phyloP scores from a whole-genome alignment of 2,113 vertebrate species.

The Fulmarus glacialis region DNA sequence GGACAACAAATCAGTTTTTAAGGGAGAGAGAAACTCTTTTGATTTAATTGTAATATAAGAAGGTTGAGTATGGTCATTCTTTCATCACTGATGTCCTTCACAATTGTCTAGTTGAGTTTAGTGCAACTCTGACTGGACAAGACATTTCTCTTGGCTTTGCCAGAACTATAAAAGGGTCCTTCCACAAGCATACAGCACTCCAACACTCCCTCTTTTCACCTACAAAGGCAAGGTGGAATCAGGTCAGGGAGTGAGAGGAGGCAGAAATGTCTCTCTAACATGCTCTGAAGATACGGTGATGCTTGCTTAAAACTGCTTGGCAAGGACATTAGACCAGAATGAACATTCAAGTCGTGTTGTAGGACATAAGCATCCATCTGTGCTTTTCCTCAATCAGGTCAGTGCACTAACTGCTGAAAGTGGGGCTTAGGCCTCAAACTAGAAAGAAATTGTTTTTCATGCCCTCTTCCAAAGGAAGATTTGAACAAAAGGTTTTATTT shows the following conservation, averaged over 20 bases:
- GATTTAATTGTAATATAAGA: background rate
- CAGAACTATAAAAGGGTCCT: background rate
- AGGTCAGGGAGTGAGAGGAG: background rate
- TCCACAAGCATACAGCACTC: background rate
- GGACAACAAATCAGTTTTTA: background rate
- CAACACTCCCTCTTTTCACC: background rate
- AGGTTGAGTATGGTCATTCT: background rate
- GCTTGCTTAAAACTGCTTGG: background rate
- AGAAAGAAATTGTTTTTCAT: background rate
- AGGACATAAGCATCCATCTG: background rate
- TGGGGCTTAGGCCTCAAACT: background rate
- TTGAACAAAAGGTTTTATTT: background rate
- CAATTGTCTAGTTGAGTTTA: background rate
- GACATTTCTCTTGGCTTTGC: background rate
- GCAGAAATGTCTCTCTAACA: background rate
- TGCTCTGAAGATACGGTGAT: background rate
- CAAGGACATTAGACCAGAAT: background rate
- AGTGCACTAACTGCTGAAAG: background rate
- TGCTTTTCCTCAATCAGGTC: background rate
- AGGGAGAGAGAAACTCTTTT: background rate
- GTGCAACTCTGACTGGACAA: background rate
- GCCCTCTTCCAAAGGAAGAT: background rate
- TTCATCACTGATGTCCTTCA: background rate
- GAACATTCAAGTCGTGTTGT: background rate
- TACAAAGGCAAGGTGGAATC: background rate